Conservation (phyloP, 2,797 vertebrate species). For the Heterohyrax brucei region DNA sequence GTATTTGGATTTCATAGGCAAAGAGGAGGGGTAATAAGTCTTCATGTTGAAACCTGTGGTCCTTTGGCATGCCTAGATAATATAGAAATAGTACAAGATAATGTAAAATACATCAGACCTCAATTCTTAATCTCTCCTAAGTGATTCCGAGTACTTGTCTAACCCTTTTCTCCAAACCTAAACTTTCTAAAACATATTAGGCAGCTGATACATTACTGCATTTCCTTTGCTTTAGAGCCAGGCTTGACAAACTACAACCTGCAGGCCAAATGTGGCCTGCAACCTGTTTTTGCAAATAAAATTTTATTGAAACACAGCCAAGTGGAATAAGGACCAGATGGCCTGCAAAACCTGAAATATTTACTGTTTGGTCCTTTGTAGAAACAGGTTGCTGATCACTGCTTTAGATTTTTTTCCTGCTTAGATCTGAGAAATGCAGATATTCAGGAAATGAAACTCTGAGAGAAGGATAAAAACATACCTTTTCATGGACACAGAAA, state of each 20-base stretch:
- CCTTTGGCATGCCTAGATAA: slow-evolving; percentile 26
- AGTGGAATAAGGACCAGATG: slow-evolving; percentile 14
- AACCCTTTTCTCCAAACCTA: slow-evolving; percentile 19
- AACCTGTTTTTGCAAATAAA: neutral
- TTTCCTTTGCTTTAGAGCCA: slow-evolving; percentile 38
- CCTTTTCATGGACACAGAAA: slow-evolving; percentile 5
- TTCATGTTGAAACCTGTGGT: slow-evolving; percentile 55
- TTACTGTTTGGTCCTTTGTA: neutral
- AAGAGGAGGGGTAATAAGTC: neutral
- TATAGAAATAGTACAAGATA: slow-evolving; percentile 47
- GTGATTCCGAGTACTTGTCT: slow-evolving; percentile 52
- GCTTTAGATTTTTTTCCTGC: slow-evolving; percentile 54
- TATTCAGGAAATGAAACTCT: slow-evolving; percentile 71
- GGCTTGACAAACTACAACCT: slow-evolving; percentile 2
- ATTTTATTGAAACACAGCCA: neutral
- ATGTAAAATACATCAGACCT: slow-evolving; percentile 62
- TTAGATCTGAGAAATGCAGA: slow-evolving; percentile 59
- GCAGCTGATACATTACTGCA: slow-evolving; percentile 41
- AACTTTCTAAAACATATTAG: slow-evolving; percentile 57
- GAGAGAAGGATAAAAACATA: slow-evolving; percentile 28
- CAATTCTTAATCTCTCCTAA: slow-evolving; percentile 47
- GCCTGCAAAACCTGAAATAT: slow-evolving; percentile 22
- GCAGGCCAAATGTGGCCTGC: neutral
- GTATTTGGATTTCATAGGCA: slow-evolving; percentile 49
- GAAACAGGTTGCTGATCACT: slow-evolving; percentile 33